Conservation (phyloP, 2,888 invertebrate genomes). For the Drosophila mayaguana region DNA sequence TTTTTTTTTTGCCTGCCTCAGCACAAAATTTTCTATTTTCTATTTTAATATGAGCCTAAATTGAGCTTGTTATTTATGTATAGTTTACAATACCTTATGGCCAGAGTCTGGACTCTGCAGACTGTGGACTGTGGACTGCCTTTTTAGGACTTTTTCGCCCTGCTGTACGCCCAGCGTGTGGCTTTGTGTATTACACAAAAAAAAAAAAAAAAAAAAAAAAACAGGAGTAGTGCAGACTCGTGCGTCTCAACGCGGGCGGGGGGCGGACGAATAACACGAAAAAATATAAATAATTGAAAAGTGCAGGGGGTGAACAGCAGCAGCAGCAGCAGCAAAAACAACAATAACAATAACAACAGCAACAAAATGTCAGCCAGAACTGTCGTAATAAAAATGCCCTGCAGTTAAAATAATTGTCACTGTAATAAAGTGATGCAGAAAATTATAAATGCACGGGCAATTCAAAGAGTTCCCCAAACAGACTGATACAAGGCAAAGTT, state of each 20-base stretch:
- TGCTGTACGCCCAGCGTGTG: slow-evolving; percentile 62
- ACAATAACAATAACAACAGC: neutral
- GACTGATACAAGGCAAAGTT: neutral
- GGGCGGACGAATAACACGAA: slow-evolving; percentile 10
- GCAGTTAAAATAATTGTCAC: slow-evolving; percentile 81
- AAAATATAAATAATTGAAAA: slow-evolving; percentile 25
- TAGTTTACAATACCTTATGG: slow-evolving; percentile 74
- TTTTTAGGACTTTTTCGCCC: slow-evolving; percentile 44
- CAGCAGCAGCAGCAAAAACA: slow-evolving; percentile 19
- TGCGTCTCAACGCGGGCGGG: slow-evolving; percentile 12
- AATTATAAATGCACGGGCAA: slow-evolving; percentile 67
- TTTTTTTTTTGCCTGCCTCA: slow-evolving; percentile 59
- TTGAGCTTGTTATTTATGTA: slow-evolving; percentile 78
- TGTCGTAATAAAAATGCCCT: slow-evolving; percentile 77
- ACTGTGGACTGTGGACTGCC: slow-evolving; percentile 6
- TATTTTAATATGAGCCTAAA: slow-evolving; percentile 78
- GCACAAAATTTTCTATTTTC: slow-evolving; percentile 62
- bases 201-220: slow-evolving; percentile 25
- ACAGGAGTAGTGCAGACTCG: slow-evolving; percentile 32
- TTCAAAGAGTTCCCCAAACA: slow-evolving; percentile 8
- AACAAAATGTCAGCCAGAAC: slow-evolving; percentile 59
- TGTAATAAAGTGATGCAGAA: slow-evolving; percentile 78
- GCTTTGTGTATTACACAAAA: slow-evolving; percentile 20
- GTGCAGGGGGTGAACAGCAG: slow-evolving; percentile 10
- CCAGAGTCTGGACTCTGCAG: slow-evolving; percentile 39